Percentiles rank a stretch among this genome's conserved stretches.
Conservation (phyloP, 1,140 invertebrate genomes). For the Antheraea pernyi region DNA sequence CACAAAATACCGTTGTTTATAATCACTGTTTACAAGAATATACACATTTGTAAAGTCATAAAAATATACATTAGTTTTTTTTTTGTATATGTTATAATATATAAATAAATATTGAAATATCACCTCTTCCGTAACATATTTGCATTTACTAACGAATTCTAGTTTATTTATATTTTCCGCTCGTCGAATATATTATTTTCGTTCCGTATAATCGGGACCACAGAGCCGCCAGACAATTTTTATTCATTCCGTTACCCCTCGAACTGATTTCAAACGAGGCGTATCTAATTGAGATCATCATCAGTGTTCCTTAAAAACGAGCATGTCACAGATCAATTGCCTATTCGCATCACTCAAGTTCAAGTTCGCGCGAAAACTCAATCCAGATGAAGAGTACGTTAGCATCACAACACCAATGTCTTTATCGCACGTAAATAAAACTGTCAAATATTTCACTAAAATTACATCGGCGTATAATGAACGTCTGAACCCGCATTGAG, state of each 20-base stretch:
- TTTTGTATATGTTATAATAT: not conserved
- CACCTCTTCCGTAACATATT: conserved; percentile 64
- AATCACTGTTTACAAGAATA: conserved; percentile 22
- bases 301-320: conserved; percentile 47
- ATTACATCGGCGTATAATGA: conserved; percentile 72
- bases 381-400: conserved; percentile 11
- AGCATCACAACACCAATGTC: conserved; percentile 41
- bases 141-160: conserved; percentile 42
- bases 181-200: conserved; percentile 35
- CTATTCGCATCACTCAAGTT: conserved; percentile 43
- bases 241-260: conserved; percentile 66
- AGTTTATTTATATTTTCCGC: conserved; percentile 53
- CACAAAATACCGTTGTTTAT: conserved; percentile 18
- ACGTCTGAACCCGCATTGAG: conserved; percentile 79
- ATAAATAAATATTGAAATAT: conserved; percentile 29
- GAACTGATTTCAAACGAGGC: conserved; percentile 57
- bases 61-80: conserved; percentile 16
- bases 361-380: conserved; percentile 62
- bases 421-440: conserved; percentile 59
- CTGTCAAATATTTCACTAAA: conserved; percentile 66
- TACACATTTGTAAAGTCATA: not conserved
- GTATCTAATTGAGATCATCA: conserved; percentile 72
- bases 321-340: conserved; percentile 67
- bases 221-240: conserved; percentile 60
- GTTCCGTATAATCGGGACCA: conserved; percentile 50